Percentiles rank a stretch among this genome's conserved stretches.
Conservation (phyloP, 2,797 vertebrate genomes). For the Luscinia luscinia region DNA sequence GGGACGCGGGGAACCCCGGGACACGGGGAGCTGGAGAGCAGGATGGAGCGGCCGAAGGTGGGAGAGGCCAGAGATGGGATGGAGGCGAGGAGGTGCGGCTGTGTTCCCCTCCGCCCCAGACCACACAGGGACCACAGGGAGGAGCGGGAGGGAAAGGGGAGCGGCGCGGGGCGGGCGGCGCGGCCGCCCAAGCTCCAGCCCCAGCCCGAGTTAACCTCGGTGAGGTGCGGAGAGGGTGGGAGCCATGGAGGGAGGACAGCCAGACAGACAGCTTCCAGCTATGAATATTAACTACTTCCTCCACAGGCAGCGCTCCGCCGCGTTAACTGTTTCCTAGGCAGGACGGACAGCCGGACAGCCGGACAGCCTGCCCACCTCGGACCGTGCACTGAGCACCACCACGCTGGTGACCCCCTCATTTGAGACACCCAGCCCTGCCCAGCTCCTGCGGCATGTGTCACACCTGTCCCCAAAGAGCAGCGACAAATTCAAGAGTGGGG, state of each 20-base stretch:
- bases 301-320: constrained; percentile 28
- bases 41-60: constrained; percentile 19
- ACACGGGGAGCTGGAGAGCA: background rate
- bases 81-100: constrained; percentile 9
- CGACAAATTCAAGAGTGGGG: background rate
- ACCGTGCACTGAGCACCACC: background rate
- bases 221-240: constrained; percentile 30
- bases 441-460: background rate
- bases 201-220: constrained; percentile 50
- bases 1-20: background rate
- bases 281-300: constrained; percentile 73
- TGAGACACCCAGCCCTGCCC: background rate
- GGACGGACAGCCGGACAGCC: background rate
- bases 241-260: constrained; percentile 12
- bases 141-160: background rate
- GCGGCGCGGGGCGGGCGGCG: background rate
- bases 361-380: background rate
- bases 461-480: background rate
- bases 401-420: fast-evolving
- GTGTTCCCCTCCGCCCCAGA: constrained; percentile 7
- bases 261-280: constrained; percentile 35
- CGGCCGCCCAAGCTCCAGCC: background rate
- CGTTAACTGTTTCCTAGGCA: constrained; percentile 40
- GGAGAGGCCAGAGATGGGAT: constrained; percentile 7
- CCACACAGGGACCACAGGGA: constrained; percentile 30